A percentile compares a stretch with the other conserved stretches of the same genome.
Evolutionary conservation across 2,797 vertebrate species (phyloP).

Genomic region (Lutjanus argentimaculatus): DNA sequence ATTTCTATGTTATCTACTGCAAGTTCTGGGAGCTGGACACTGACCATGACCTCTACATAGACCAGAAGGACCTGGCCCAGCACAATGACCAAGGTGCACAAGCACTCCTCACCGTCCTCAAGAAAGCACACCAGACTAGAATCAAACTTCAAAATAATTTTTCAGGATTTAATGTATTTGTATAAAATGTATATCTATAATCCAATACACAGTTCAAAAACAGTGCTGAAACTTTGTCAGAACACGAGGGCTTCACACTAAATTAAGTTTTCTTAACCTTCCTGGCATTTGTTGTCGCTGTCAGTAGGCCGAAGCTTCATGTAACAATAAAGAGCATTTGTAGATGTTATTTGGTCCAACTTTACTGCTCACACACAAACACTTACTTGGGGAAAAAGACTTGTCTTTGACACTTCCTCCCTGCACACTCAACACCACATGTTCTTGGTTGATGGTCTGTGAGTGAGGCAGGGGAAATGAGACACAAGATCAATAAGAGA

Average conservation of each 20-base stretch:
- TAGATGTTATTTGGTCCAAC: conserved; percentile 21
- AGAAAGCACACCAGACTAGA: background rate
- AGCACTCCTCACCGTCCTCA: background rate
- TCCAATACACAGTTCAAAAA: background rate
- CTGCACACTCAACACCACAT: conserved; percentile 72
- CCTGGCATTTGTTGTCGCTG: background rate
- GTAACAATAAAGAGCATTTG: conserved; percentile 24
- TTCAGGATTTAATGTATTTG: background rate
- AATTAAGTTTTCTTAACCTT: conserved; percentile 8
- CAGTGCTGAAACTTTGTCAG: background rate
- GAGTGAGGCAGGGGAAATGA: conserved; percentile 74
- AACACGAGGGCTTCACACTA: background rate
- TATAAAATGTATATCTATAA: background rate
- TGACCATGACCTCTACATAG: conserved; percentile 96
- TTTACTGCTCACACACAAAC: conserved; percentile 37
- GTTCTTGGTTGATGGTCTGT: conserved; percentile 75
- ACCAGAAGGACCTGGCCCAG: conserved; percentile 92
- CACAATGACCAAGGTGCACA: conserved; percentile 93
- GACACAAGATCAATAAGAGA: conserved; percentile 79
- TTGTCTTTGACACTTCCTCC: conserved; percentile 48
- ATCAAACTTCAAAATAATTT: background rate
- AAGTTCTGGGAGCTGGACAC: conserved; percentile 99
- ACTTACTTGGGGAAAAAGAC: conserved; percentile 37
- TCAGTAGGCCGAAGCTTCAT: conserved; percentile 15
- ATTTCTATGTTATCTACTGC: conserved; percentile 99